A percentile compares a stretch with the other conserved stretches of the same genome.
phyloP scores from a whole-genome alignment of 2,888 invertebrate species.

The Agrochola lychnidis region DNA sequence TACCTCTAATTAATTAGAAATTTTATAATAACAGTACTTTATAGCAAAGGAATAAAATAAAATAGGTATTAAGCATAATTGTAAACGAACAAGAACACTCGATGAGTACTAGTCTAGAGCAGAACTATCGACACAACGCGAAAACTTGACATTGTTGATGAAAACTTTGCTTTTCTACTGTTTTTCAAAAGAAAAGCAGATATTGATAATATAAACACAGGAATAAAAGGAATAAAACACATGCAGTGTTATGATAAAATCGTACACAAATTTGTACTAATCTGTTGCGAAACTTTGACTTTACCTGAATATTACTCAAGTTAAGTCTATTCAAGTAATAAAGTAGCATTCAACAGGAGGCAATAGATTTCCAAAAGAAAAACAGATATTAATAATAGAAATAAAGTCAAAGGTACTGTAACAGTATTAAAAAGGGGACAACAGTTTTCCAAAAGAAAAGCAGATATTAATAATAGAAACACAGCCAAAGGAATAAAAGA shows the following conservation, averaged over 20 bases:
- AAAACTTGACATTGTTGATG: conserved; percentile 1
- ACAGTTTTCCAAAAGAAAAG: conserved; percentile 7
- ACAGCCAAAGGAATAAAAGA: background rate
- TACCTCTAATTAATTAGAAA: background rate
- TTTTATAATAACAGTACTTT: background rate
- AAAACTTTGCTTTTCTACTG: background rate
- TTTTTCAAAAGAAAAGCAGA: background rate
- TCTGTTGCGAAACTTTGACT: background rate
- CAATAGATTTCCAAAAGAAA: background rate
- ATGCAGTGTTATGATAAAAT: too few relatives aligned
- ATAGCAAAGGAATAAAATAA: background rate
- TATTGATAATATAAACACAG: background rate
- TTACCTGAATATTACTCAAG: background rate
- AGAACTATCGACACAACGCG: background rate
- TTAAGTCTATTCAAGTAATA: background rate
- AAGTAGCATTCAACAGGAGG: background rate
- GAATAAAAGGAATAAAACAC: background rate
- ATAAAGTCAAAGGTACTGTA: background rate
- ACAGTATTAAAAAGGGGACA: too few relatives aligned
- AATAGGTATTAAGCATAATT: background rate
- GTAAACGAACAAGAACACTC: background rate
- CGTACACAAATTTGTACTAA: too few relatives aligned
- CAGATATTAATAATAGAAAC: background rate
- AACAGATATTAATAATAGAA: background rate
- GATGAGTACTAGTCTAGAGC: background rate